Percentiles rank a stretch among this genome's conserved stretches.
These are phyloP conservation scores for Pan troglodytes DNA, from an alignment of 2,113 vertebrate genomes.

Conservation along the genomic window NHGRI_mPanTro3-v2.1_pri NC_072411.2:111907001-111907500, in stretches of 20 bases:
- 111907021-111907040: too few relatives aligned
- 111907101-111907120: not conserved
- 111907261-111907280: not conserved
- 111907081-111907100: not conserved
- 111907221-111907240: not conserved
- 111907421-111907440: not conserved
- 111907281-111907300: not conserved
- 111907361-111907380: not conserved
- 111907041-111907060: not conserved
- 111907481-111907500: not conserved
- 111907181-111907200: not conserved
- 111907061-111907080: not conserved
- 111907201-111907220: not conserved
- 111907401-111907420: constrained; percentile 7
- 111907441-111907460: not conserved
- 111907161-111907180: not conserved
- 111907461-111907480: not conserved
- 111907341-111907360: not conserved
- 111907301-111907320: not conserved
- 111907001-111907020: not conserved
- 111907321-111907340: not conserved
- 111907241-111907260: not conserved
- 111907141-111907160: not conserved
- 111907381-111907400: not conserved
- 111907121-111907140: not conserved